A percentile compares a stretch with the other conserved stretches of the same genome.
phyloP scores from a whole-genome alignment of 2,888 invertebrate species.

The Pachydiplax longipennis region DNA sequence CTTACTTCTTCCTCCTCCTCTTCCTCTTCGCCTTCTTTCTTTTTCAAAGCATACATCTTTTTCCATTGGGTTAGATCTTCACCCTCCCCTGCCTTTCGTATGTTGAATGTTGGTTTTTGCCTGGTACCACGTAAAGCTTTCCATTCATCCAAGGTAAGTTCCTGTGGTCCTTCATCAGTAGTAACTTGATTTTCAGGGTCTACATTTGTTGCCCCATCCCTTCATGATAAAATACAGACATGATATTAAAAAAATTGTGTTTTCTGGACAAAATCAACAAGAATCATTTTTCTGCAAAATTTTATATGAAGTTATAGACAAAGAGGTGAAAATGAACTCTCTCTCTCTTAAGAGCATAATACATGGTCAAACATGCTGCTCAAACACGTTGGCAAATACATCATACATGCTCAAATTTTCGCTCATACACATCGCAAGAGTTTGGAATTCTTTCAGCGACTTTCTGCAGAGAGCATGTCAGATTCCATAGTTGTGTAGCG shows the following conservation, averaged over 20 bases:
- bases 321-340: too few relatives aligned
- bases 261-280: background rate
- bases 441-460: too few relatives aligned
- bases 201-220: constrained; percentile 53
- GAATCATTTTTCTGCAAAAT: too few relatives aligned
- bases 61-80: constrained; percentile 93
- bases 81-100: constrained; percentile 94
- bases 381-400: too few relatives aligned
- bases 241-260: background rate
- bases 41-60: constrained; percentile 82
- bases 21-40: constrained; percentile 71
- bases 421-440: too few relatives aligned
- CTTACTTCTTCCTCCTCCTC: constrained; percentile 72
- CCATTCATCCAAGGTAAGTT: constrained; percentile 94
- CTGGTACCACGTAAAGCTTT: constrained; percentile 84
- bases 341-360: too few relatives aligned
- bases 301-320: too few relatives aligned
- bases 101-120: constrained; percentile 85
- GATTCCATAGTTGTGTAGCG: too few relatives aligned
- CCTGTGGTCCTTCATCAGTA: constrained; percentile 80
- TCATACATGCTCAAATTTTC: too few relatives aligned
- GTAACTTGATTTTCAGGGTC: constrained; percentile 58
- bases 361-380: too few relatives aligned
- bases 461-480: too few relatives aligned
- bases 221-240: background rate